A percentile compares a stretch with the other conserved stretches of the same genome.
These are phyloP conservation scores for Rhyacophila brunnea DNA, from an alignment of 1,140 invertebrate genomes.

Conservation along the genomic window DNA sequence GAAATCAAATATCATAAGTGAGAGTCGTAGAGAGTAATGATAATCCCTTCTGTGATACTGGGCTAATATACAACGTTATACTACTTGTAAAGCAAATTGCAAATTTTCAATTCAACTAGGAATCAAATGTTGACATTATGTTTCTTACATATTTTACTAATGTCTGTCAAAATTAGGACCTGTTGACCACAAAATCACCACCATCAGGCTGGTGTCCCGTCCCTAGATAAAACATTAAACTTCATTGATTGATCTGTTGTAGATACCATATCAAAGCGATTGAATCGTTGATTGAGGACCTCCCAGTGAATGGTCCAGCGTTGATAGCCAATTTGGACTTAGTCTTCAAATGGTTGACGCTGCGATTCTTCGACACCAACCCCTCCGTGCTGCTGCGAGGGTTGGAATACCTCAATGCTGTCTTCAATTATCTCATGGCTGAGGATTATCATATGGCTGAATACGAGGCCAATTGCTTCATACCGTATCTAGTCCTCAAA, in stretches of 20 bases:
- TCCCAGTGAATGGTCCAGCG: slow-evolving; percentile 72
- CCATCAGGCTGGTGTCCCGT: no score
- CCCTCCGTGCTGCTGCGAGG: slow-evolving; percentile 94
- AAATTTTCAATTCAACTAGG: no score
- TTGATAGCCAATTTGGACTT: slow-evolving; percentile 91
- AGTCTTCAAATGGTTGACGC: slow-evolving; percentile 93
- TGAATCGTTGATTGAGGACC: slow-evolving; percentile 82
- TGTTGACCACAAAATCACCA: no score
- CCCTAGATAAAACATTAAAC: no score
- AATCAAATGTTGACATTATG: no score
- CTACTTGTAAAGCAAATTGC: no score
- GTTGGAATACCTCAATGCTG: slow-evolving; percentile 83
- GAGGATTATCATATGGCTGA: slow-evolving; percentile 85
- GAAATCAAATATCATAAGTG: no score
- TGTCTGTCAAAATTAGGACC: no score
- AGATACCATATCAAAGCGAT: slow-evolving; percentile 96
- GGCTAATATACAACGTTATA: no score
- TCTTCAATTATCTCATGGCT: slow-evolving; percentile 79
- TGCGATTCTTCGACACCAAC: slow-evolving; percentile 98
- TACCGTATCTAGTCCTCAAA: slow-evolving; percentile 92
- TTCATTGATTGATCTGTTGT: background rate
- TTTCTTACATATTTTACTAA: no score
- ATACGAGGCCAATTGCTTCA: slow-evolving; percentile 88
- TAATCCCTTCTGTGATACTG: no score
- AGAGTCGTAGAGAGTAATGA: no score